Conservation (phyloP, 2,888 invertebrate genomes). For the Plagodis pulveraria region DNA sequence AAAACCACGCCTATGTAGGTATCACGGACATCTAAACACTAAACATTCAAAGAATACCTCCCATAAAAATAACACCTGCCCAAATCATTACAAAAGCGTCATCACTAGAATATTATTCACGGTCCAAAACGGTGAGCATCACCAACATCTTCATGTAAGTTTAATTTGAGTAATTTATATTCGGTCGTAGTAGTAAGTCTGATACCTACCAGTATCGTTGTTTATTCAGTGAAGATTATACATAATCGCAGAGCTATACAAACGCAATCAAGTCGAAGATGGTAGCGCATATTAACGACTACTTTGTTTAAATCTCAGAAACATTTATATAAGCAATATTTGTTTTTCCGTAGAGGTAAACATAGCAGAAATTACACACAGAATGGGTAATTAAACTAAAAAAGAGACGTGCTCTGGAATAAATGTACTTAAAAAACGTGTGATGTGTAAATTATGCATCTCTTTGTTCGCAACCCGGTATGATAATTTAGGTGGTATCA, state of each 20-base stretch:
- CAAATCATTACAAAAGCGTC: too few relatives aligned
- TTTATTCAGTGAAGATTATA: conserved; percentile 21
- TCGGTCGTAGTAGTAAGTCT: conserved; percentile 18
- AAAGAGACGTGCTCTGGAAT: conserved; percentile 47
- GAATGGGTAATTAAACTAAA: conserved; percentile 45
- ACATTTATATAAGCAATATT: conserved; percentile 11
- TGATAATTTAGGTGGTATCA: conserved; percentile 7
- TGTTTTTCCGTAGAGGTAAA: conserved; percentile 25
- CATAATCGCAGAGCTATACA: conserved; percentile 15
- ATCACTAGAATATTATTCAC: too few relatives aligned
- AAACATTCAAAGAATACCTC: background rate
- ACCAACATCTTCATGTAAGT: conserved; percentile 1
- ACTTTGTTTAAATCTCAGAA: conserved; percentile 28
- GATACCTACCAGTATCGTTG: conserved; percentile 16
- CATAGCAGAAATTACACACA: conserved; percentile 19
- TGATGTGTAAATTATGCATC: conserved; percentile 52
- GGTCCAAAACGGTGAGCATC: too few relatives aligned
- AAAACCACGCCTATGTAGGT: too few relatives aligned
- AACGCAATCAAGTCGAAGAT: conserved; percentile 13
- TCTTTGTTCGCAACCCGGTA: conserved; percentile 28
- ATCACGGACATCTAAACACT: too few relatives aligned
- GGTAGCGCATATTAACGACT: conserved; percentile 16
- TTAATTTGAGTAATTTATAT: conserved; percentile 24
- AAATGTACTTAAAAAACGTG: conserved; percentile 34
- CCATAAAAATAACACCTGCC: too few relatives aligned